Evolutionary conservation across 2,888 invertebrate species (phyloP).

Genomic region (Notodromas monacha): DNA sequence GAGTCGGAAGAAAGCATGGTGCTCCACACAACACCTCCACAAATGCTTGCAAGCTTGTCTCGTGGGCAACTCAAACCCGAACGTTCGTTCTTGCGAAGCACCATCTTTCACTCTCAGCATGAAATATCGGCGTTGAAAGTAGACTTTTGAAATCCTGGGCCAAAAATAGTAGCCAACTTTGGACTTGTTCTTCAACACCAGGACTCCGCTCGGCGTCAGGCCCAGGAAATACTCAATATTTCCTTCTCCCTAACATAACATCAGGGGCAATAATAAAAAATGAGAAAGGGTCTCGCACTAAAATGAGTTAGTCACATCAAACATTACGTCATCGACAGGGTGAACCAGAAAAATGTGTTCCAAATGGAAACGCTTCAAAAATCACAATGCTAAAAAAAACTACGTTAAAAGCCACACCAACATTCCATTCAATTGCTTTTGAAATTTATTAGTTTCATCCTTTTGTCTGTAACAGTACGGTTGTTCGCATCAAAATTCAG

Average conservation of each 20-base stretch:
- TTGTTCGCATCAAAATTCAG: too few relatives aligned
- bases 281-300: conserved; percentile 7
- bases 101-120: conserved; percentile 51
- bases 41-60: conserved; percentile 73
- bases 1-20: conserved; percentile 65
- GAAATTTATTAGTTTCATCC: too few relatives aligned
- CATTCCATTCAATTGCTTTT: too few relatives aligned
- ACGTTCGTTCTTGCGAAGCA: conserved; percentile 59
- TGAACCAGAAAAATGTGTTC: conserved; percentile 5
- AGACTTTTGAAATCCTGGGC: conserved; percentile 84
- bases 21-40: conserved; percentile 83
- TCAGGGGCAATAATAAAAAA: conserved; percentile 12
- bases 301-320: conserved; percentile 6
- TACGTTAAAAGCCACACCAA: too few relatives aligned
- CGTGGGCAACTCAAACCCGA: conserved; percentile 72
- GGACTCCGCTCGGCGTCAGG: conserved; percentile 73
- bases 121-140: conserved; percentile 81
- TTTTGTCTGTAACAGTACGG: too few relatives aligned
- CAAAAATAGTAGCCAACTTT: conserved; percentile 94
- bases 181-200: conserved; percentile 69
- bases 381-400: too few relatives aligned
- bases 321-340: conserved; percentile 6
- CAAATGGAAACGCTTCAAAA: too few relatives aligned
- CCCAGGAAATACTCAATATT: conserved; percentile 85
- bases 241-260: conserved; percentile 53